Evolutionary conservation across 2,113 vertebrate species (phyloP), one percentile per base, ranked within the genome.

Genomic region (Procapra przewalskii): DNA sequence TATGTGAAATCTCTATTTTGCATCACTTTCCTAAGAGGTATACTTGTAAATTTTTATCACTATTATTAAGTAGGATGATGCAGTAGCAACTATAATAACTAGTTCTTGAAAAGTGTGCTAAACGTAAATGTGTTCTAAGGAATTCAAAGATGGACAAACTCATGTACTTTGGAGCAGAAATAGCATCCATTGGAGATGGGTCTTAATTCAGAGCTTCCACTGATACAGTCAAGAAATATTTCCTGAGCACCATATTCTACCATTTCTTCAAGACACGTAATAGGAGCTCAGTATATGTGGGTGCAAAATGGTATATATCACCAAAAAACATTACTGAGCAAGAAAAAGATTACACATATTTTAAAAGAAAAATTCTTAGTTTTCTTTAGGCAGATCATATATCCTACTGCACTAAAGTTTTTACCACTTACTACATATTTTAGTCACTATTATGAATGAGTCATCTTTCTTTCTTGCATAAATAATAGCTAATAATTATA

Each of bases 141-240:
- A 88, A 59, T 21, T 81, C 6, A 60, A 50, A 85, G 36, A 50
- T 43, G 17, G 25, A 6, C 21, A 40, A 31, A 21, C 5, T 2
- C 60, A 10, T 2, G 5, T 4, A 14, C 7, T 7, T 1, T 71
- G 31, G 7, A 13, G 8, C 15, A 52, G 40, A 90, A 80, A 59
- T 11, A 2, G 1, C 19, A 7, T 33, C 6, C 36, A 40, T 7
- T 29, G 23, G 10, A 5, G 7, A 64, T 0, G 7, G 7, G 17
- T 52, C 40, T 77, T 82, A 11, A 36, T 10, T 8, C 16, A 45
- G 15, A 57, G 11, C 29, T 40, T 19, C 43, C 55, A 57, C 27
- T 50, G 6, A 88, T 14, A 25, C 80, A 45, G n/a, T 83, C 45
- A 71, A n/a, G 95, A 94, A 27, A 45, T 57, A 48, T 12, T 14